Evolutionary conservation across 2,888 invertebrate genomes (phyloP), one percentile per base, ranked within the genome.

Genomic region (Netelia inedita): DNA sequence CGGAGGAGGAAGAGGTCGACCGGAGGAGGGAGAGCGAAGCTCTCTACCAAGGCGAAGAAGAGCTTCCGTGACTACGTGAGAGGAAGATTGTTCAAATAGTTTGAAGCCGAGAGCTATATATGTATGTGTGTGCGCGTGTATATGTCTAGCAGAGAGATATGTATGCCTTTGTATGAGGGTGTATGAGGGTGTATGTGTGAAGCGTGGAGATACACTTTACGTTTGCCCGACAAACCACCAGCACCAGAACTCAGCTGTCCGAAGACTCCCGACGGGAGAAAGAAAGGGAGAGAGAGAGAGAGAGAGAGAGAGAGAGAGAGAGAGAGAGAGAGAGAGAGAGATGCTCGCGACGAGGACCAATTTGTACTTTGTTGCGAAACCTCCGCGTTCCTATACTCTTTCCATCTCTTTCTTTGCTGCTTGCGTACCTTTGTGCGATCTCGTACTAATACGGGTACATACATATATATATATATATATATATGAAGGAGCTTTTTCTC

Each of bases 51-150:
- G 57, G 72, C 43, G 74, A 75, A 65, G 69, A 79, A 85, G 79
- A 85, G 85, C 82, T 85, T 82, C 79, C 79, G 79, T 76, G 82
- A 85, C 79, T 85, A 85, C 82, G 85, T 79, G 85, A 85, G 85
- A 82, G 75, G 75, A 82, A 82, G 82, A 85, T 85, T 85, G 82
- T 85, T 85, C 66, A 76, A 85, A 85, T 85, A 85, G 85, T 85
- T 85, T 66, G 79, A 82, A 75, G 82, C 79, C 78, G 46, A 61
- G 55, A 66, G 59, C 66, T 46, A 46, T 19, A 19, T 57, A 57
- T 57, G 21, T 59, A 10, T 21, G 28, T 53, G 41, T 55, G 53
- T 63, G 61, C 35, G 46, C 19, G 59, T 23, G 41, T 76, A 59
- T 59, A 19, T 28, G 41, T 61, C 28, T 68, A 59, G 9, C 57